A percentile compares a stretch with the other conserved stretches of the same genome.
Conservation (phyloP, 2,888 invertebrate species). For the Dioctria linearis region DNA sequence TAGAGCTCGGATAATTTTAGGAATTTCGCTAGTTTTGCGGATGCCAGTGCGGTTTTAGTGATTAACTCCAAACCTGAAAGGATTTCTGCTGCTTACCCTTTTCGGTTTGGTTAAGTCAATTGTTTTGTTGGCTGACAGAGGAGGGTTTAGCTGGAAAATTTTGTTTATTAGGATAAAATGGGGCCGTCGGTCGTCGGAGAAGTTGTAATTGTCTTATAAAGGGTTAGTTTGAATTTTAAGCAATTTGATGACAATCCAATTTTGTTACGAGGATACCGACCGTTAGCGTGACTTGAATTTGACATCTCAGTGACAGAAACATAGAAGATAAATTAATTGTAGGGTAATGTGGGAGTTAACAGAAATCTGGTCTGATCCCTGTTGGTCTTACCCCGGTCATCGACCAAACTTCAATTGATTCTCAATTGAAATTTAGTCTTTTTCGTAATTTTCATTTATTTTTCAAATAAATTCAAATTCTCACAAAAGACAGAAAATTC, state of each 20-base stretch:
- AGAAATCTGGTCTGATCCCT: background rate
- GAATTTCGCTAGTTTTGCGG: conserved; percentile 50
- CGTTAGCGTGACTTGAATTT: background rate
- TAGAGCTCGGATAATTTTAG: conserved; percentile 28
- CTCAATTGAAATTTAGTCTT: background rate
- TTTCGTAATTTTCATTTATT: conserved; percentile 12
- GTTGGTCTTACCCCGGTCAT: background rate
- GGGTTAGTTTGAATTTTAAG: conserved; percentile 22
- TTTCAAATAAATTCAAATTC: conserved; percentile 42
- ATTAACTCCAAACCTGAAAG: conserved; percentile 49
- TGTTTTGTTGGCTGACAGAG: conserved; percentile 51
- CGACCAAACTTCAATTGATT: conserved; percentile 3
- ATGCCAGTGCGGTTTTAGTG: conserved; percentile 51
- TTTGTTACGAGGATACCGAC: conserved; percentile 3
- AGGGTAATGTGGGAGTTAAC: background rate
- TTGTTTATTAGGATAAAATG: conserved; percentile 48
- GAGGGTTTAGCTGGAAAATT: conserved; percentile 47
- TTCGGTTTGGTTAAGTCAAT: conserved; percentile 41
- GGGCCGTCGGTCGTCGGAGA: background rate
- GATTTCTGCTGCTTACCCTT: conserved; percentile 6
- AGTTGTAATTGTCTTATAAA: conserved; percentile 43
- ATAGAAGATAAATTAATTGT: conserved; percentile 22
- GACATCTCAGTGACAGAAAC: conserved; percentile 6
- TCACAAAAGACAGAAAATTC: conserved; percentile 27
- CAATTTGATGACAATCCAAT: conserved; percentile 43